Evolutionary conservation across 2,797 vertebrate species (phyloP), one percentile per base, ranked within the genome.

Genomic region (Epinephelus awoara): DNA sequence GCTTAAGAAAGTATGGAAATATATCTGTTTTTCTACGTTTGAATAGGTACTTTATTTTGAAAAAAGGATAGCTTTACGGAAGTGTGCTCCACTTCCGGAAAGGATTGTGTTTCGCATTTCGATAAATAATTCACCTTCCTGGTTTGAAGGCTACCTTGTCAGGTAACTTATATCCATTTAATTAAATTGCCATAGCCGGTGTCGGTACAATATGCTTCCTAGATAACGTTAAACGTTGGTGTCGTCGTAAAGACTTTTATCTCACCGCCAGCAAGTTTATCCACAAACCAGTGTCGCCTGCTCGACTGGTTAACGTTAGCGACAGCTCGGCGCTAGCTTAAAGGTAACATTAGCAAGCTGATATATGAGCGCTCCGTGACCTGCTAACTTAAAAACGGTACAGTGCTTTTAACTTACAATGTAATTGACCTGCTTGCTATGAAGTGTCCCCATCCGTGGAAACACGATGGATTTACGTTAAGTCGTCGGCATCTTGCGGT

Each of bases 101-200:
- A 73, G 79, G 89, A 83, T 89, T 89, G 79, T 80, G 75, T 93
- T 92, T 92, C 85, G 73, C 72, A 59, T 67, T 55, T 76, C 80
- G 86, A 88, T 92, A 90, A 93, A 92, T 91, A 89, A 92, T 92
- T 91, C 85, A 91, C 81, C 87, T 93, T 90, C 86, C 85, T 89
- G 87, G 52, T 90, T 76, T 44, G 82, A 83, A 77, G 73, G 67
- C 86, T 84, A 87, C 86, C 86, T 92, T 86, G 80, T 84, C 92
- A 94, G 94, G 93, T 94, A 92, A 93, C 54, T 81, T 49, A 11
- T 13, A 29, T 42, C 5, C 46, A 13, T 76, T 63, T 52, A 21
- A 54, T 42, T 2, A 17, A 50, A 19, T 40, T 29, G 0, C 13
- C 4, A 1, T 18, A 2, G 34, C 14, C 18, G 3, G 21, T 77